Percentiles rank a stretch among this genome's conserved stretches.
Evolutionary conservation across 2,113 vertebrate genomes (phyloP).

Genomic region (Ceratotherium simum): DNA sequence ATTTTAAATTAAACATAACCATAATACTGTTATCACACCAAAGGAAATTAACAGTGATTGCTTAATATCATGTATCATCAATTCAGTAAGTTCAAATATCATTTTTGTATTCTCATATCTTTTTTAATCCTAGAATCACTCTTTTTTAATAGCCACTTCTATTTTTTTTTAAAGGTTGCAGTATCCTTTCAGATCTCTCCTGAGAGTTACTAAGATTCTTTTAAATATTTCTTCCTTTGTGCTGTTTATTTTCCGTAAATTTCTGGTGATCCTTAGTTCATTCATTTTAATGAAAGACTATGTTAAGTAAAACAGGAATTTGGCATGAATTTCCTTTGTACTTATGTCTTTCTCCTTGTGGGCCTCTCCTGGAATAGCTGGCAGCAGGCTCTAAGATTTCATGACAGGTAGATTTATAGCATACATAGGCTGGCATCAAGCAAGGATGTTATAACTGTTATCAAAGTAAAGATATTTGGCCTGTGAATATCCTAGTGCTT

Average conservation of each 20-base stretch:
- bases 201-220: not conserved
- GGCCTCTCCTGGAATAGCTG: not conserved
- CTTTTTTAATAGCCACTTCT: not conserved
- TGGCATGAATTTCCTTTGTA: not conserved
- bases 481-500: not conserved
- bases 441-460: not conserved
- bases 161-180: not conserved
- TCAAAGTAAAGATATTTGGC: not conserved
- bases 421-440: not conserved
- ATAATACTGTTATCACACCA: not conserved
- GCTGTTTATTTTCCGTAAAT: not conserved
- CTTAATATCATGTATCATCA: not conserved
- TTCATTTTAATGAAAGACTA: not conserved
- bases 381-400: not conserved
- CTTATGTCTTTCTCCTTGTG: not conserved
- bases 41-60: not conserved
- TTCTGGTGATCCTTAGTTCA: not conserved
- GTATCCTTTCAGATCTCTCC: not conserved
- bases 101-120: not conserved
- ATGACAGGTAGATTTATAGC: not conserved
- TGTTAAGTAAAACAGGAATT: not conserved
- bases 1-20: not conserved
- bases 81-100: not conserved
- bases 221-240: conserved; percentile 11
- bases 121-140: conserved; percentile 7